Conservation (phyloP, 2,113 vertebrate genomes). For the Salvelinus fontinalis region DNA sequence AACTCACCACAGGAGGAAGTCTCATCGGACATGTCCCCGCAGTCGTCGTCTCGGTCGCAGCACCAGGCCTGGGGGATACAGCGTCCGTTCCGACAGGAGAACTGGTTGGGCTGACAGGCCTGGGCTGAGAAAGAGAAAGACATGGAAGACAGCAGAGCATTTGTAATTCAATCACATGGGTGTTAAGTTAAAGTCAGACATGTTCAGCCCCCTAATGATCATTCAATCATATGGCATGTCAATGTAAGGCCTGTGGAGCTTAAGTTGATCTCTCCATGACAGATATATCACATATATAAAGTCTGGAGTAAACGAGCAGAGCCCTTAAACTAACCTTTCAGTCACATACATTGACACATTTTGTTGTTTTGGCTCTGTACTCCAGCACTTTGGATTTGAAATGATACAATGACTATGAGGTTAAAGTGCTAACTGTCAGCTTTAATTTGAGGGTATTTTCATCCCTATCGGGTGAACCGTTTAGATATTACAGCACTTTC, state of each 20-base stretch:
- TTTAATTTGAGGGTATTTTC: too few species aligned
- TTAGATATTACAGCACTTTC: too few species aligned
- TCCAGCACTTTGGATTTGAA: too few species aligned
- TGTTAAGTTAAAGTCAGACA: conserved; percentile 37
- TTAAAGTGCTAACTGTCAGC: too few species aligned
- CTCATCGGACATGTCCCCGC: conserved; percentile 91
- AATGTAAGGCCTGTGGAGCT: conserved; percentile 11
- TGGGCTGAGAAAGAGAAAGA: conserved; percentile 71
- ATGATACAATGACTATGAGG: too few species aligned
- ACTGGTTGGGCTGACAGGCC: conserved; percentile 88
- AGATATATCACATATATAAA: too few species aligned
- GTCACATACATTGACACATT: too few species aligned
- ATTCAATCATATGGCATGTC: conserved; percentile 45
- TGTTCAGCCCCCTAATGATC: conserved; percentile 51
- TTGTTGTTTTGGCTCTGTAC: too few species aligned
- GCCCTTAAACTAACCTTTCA: too few species aligned
- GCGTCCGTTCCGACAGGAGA: conserved; percentile 90
- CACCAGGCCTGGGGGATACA: conserved; percentile 89
- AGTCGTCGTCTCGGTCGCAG: conserved; percentile 95
- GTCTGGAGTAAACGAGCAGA: too few species aligned
- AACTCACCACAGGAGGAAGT: conserved; percentile 87
- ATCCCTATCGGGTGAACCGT: too few species aligned
- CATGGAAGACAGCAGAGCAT: conserved; percentile 2
- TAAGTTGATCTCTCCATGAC: neutral
- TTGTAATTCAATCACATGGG: conserved; percentile 11